Conservation (phyloP, 2,888 invertebrate species). For the Rotaria macrura region DNA sequence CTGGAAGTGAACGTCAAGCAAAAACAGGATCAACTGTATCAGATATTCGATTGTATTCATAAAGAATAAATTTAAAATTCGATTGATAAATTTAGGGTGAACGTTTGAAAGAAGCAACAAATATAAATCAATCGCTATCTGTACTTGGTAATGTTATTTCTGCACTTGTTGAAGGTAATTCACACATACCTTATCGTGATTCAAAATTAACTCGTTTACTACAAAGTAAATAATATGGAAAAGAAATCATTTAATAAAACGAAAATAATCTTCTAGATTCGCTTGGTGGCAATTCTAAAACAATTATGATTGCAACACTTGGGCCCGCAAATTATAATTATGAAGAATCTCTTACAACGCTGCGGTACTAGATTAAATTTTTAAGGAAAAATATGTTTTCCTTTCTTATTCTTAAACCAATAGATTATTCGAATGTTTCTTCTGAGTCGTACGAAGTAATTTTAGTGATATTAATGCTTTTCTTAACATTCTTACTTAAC, state of each 20-base stretch:
- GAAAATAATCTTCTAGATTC: conserved; percentile 59
- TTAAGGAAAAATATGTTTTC: background rate
- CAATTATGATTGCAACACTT: conserved; percentile 94
- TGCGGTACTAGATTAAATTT: conserved; percentile 45
- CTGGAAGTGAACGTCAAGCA: conserved; percentile 89
- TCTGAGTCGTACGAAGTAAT: background rate
- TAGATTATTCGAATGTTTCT: background rate
- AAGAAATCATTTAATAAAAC: no score
- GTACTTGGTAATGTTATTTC: conserved; percentile 97
- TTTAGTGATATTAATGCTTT: background rate
- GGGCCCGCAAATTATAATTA: conserved; percentile 95
- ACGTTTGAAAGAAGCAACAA: conserved; percentile 59
- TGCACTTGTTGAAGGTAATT: conserved; percentile 85
- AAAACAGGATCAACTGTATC: conserved; percentile 71
- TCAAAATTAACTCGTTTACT: conserved; percentile 87
- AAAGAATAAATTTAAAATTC: background rate
- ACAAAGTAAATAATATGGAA: conserved; percentile 53
- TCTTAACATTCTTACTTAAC: background rate
- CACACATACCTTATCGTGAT: conserved; percentile 91
- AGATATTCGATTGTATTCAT: no score
- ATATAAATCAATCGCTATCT: conserved; percentile 88
- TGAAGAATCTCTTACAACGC: conserved; percentile 90
- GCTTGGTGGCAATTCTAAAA: conserved; percentile 92
- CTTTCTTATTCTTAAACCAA: background rate
- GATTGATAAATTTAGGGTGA: conserved; percentile 49